Percentiles rank a stretch among this genome's conserved stretches.
These are phyloP conservation scores for Aradus depressus DNA, from an alignment of 2,888 invertebrate genomes.

Conservation along the genomic window DNA sequence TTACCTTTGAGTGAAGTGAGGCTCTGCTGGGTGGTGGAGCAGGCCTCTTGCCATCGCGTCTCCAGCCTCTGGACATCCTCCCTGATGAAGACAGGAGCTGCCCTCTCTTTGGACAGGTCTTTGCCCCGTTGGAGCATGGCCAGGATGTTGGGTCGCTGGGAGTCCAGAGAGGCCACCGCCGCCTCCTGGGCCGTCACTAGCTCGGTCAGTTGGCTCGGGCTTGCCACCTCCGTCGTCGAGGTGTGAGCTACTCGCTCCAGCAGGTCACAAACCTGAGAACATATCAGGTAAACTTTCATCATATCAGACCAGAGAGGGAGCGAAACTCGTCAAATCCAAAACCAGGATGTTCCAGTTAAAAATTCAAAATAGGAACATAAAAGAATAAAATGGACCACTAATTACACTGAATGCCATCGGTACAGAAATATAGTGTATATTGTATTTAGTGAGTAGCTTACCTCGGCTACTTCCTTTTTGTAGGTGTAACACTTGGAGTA, in stretches of 20 bases:
- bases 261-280: constrained; percentile 39
- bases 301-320: neutral
- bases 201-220: constrained; percentile 50
- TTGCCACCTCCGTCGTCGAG: constrained; percentile 44
- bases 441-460: constrained; percentile 13
- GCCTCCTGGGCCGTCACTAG: constrained; percentile 72
- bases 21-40: constrained; percentile 70
- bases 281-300: neutral
- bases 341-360: neutral
- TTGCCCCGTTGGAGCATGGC: constrained; percentile 85
- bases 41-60: constrained; percentile 68
- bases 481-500: constrained; percentile 88
- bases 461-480: constrained; percentile 72
- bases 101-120: constrained; percentile 72
- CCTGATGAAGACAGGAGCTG: constrained; percentile 77
- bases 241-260: constrained; percentile 54
- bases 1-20: constrained; percentile 61
- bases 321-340: neutral
- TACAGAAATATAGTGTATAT: neutral
- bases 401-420: neutral
- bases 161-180: constrained; percentile 69
- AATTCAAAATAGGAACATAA: neutral
- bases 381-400: neutral
- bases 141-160: constrained; percentile 73
- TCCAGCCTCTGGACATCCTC: constrained; percentile 77